phyloP scores from a whole-genome alignment of 2,113 vertebrate species.

The Aphyosemion australe region DNA sequence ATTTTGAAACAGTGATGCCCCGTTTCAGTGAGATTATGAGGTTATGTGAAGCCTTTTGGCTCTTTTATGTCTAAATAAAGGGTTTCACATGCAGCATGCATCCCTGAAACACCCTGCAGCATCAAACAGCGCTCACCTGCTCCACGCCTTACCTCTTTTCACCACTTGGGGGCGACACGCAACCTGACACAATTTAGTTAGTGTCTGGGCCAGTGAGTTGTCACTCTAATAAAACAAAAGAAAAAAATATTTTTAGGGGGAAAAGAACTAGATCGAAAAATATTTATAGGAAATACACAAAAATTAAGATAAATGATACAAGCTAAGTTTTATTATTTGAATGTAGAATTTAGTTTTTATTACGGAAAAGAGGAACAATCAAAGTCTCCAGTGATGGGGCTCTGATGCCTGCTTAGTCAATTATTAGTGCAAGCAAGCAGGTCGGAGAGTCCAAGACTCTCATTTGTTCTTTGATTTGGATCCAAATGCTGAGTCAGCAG shows the following conservation, averaged over 20 bases:
- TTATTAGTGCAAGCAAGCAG: conserved; percentile 35
- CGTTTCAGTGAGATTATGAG: background rate
- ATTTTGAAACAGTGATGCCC: background rate
- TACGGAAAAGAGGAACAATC: background rate
- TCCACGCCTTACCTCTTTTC: conserved; percentile 27
- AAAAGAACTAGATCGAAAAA: background rate
- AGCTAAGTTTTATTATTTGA: background rate
- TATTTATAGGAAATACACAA: no score
- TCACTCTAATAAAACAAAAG: background rate
- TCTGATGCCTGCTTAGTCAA: background rate
- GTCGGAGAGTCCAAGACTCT: conserved; percentile 11
- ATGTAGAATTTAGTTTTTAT: background rate
- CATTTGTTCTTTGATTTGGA: conserved; percentile 51
- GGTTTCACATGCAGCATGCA: background rate
- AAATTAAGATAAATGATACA: no score
- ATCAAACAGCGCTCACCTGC: conserved; percentile 58
- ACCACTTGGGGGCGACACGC: conserved; percentile 62
- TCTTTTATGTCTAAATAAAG: background rate
- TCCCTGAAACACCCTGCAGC: conserved; percentile 5
- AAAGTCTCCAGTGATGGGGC: conserved; percentile 6
- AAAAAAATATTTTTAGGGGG: background rate
- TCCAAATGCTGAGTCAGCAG: conserved; percentile 54
- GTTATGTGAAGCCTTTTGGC: background rate
- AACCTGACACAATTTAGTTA: conserved; percentile 39
- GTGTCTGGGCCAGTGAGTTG: background rate